Evolutionary conservation across 2,113 vertebrate genomes (phyloP), one percentile per base, ranked within the genome.

Genomic region (Cephalophus harveyi): DNA sequence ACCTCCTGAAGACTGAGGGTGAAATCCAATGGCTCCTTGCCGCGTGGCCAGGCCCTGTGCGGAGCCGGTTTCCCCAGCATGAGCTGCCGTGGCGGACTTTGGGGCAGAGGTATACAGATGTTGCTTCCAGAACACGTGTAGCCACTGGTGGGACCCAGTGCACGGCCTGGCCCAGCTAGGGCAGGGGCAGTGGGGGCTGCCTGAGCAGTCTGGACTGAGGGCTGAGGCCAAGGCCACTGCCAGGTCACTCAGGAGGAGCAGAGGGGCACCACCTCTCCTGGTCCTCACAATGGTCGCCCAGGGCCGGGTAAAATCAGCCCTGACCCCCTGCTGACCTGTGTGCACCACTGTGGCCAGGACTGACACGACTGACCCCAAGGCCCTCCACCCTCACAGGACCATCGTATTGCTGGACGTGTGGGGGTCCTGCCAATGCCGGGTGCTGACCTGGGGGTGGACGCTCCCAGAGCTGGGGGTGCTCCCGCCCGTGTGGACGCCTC

Each of bases 391-490:
- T 43, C 50, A 12, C 30, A 92, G 96, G 96, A 81, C 23, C 23
- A 94, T 64, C 2, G 23, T 7, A 21, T 78, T 57, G 93, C 33
- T 64, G 30, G 57, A 93, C 64, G 55, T 74, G 46, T 67, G 40
- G 19, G 67, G 67, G 2, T 84, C 23, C 13, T 0, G 0, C 79
- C 78, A 82, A 7, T 8, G 54, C 62, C 25, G 30, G 28, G 84
- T 7, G 3, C 74, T 79, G 59, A 27, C 33, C 17, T 33, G 8
- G 28, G 21, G 27, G 50, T 27, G 48, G 36, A 43, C 2, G 25
- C 5, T 19, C 7, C 25, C 28, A 19, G 54, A 30, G 81, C 28
- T 33, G 46, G 55, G 43, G 57, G 27, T 16, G 21, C 64, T 78
- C 5, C 46, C 21, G 15, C 36, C 55, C 2, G 2, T 8, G 46